Percentiles rank a stretch among this genome's conserved stretches.
Conservation (phyloP, 2,888 invertebrate genomes). For the Blomia tropicalis region DNA sequence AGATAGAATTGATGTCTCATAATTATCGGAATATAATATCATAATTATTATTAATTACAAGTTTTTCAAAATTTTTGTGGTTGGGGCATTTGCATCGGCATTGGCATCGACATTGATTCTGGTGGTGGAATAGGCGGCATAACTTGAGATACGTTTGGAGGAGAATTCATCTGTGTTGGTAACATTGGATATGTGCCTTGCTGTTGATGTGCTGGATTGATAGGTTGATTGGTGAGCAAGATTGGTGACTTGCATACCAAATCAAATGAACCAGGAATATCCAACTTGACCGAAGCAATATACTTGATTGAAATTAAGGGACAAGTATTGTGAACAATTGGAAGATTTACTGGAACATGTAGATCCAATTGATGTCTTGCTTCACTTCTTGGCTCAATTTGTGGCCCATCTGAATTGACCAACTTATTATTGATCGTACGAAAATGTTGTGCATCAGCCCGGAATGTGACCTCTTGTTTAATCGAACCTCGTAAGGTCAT, state of each 20-base stretch:
- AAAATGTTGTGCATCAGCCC: neutral
- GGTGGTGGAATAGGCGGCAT: too few species aligned
- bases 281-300: neutral
- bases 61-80: too few species aligned
- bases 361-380: neutral
- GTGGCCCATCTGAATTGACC: neutral
- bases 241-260: neutral
- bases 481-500: neutral
- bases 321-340: conserved; percentile 12
- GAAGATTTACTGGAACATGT: neutral
- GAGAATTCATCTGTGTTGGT: too few species aligned
- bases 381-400: conserved; percentile 5
- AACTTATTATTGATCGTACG: neutral
- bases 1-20: too few species aligned
- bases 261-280: conserved; percentile 11
- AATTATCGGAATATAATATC: too few species aligned
- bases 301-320: conserved; percentile 3
- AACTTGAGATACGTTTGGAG: too few species aligned
- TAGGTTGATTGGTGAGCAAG: neutral
- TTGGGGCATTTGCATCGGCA: too few species aligned
- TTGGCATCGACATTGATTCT: too few species aligned
- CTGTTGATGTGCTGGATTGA: neutral
- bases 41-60: too few species aligned
- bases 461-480: conserved; percentile 6
- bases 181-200: too few species aligned